A percentile compares a stretch with the other conserved stretches of the same genome.
Evolutionary conservation across 2,888 invertebrate species (phyloP).

Genomic region (Tetropium fuscum): DNA sequence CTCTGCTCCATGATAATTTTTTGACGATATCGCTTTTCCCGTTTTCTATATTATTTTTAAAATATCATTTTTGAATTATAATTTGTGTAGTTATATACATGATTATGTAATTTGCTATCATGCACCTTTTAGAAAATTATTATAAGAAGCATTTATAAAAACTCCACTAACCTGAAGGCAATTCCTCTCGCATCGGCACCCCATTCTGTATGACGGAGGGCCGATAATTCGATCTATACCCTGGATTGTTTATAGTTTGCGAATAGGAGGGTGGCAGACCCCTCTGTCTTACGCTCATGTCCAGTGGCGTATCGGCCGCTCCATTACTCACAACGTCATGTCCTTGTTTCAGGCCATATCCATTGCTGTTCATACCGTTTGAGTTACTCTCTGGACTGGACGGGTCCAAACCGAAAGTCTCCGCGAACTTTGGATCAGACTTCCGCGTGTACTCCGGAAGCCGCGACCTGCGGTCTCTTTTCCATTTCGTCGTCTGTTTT

Average conservation of each 20-base stretch:
- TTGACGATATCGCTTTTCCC: too few species aligned
- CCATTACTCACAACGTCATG: neutral
- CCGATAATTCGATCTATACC: constrained; percentile 62
- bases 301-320: constrained; percentile 67
- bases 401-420: constrained; percentile 54
- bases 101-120: too few species aligned
- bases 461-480: constrained; percentile 74
- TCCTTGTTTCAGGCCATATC: constrained; percentile 1
- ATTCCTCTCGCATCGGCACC: constrained; percentile 57
- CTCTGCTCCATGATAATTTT: too few species aligned
- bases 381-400: constrained; percentile 39
- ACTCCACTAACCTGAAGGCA: constrained; percentile 60
- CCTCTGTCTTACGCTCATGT: constrained; percentile 72
- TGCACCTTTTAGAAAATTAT: too few species aligned
- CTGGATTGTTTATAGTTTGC: constrained; percentile 65
- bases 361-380: constrained; percentile 41
- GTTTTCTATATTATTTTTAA: too few species aligned
- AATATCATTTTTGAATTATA: too few species aligned
- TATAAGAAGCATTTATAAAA: too few species aligned
- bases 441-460: constrained; percentile 64
- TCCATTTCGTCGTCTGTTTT: constrained; percentile 81
- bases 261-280: constrained; percentile 74
- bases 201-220: constrained; percentile 75
- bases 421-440: constrained; percentile 63
- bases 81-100: too few species aligned